Conservation (phyloP, 2,888 invertebrate species). For the Choristoneura rosaceana region DNA sequence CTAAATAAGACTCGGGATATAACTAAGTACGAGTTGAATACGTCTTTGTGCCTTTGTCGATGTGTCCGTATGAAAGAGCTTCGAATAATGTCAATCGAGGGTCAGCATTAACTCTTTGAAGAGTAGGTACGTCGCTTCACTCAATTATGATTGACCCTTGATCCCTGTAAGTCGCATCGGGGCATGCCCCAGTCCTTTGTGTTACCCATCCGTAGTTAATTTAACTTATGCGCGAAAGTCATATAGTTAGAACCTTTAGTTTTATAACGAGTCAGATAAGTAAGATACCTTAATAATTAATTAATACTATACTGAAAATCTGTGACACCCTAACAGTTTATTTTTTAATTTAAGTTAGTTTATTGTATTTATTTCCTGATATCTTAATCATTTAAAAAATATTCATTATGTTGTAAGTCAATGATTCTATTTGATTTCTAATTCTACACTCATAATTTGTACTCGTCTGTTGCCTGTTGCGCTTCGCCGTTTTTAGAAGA, state of each 20-base stretch:
- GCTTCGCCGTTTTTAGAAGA: no score
- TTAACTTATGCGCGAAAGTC: conserved; percentile 23
- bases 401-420: no score
- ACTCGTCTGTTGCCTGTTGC: no score
- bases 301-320: not conserved
- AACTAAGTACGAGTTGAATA: not conserved
- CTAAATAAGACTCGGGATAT: not conserved
- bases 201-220: conserved; percentile 23
- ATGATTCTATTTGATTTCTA: no score
- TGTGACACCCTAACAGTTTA: no score
- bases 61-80: conserved; percentile 25
- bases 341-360: no score
- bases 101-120: conserved; percentile 33
- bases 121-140: conserved; percentile 43
- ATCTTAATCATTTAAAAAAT: no score
- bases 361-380: no score
- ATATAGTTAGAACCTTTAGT: not conserved
- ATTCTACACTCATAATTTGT: no score
- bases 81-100: conserved; percentile 33
- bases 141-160: conserved; percentile 71
- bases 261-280: not conserved
- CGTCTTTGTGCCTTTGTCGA: conserved; percentile 20
- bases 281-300: not conserved
- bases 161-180: conserved; percentile 55
- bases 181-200: conserved; percentile 51